Base-by-base conservation (phyloP, 2,113 vertebrate species). In the Anthoscopus minutus region DNA sequence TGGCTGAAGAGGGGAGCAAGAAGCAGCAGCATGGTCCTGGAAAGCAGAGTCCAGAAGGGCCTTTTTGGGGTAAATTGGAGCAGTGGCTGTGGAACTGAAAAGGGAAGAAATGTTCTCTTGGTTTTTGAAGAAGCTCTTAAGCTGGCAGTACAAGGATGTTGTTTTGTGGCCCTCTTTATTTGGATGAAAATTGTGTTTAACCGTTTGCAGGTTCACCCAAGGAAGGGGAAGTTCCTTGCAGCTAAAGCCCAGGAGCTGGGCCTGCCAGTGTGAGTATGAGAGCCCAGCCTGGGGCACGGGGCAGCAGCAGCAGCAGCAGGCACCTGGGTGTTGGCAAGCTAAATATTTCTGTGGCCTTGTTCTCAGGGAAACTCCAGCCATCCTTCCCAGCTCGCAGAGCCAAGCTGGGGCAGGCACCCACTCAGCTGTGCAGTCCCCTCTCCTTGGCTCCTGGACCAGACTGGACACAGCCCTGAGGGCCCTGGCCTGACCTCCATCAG, bases 191-290 rank as follows among this genome's bases (percentile, higher is more conserved):
- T 47, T 66, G 13, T 76, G 27, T 71, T 77, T 27, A 21, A 7
- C 38, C 86, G 21, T 53, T 9, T 82, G 44, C 96, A 98, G 98
- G 95, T 98, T 58, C 98, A 98, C 64, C 88, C 98, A 2, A 99
- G 97, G 97, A 99, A 99, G 89, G 99, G 99, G 21, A 99, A 98
- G 61, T 99, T 99, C 96, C 77, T 99, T 18, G 99, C 98, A 6
- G 51, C 96, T 19, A 98, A 98, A 93, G 99, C 99, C 3, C 98
- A 97, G 80, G 98, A 98, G 76, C 96, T 99, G 53, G 99, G 99
- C 5, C 97, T 99, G 47, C 99, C 99, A 5, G 97, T 99, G 99
- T 99, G 94, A 98, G 99, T 99, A 89, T 15, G 15, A 33, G 38
- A n/a, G 57, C 4, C 33, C 31, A 38, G 44, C 8, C 11, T 18